Evolutionary conservation across 2,888 invertebrate genomes (phyloP).

Genomic region (Melinopterus prodromus): DNA sequence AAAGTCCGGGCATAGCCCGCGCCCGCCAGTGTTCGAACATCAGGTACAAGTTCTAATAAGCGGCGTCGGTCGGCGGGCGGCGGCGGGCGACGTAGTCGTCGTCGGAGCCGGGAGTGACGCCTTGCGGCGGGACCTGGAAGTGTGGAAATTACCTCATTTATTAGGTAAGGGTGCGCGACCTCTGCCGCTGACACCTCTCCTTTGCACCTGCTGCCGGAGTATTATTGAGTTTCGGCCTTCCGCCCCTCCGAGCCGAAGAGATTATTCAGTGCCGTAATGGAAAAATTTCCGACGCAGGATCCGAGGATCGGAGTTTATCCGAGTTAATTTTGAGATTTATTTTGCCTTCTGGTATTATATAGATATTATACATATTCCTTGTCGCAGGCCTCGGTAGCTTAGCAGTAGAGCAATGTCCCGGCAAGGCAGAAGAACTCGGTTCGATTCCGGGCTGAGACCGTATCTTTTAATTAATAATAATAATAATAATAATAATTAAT

Average conservation of each 20-base stretch:
- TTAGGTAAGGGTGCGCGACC: constrained; percentile 63
- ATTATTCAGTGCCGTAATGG: constrained; percentile 44
- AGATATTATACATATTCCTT: too few relatives aligned
- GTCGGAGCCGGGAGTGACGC: constrained; percentile 55
- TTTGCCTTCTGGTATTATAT: too few relatives aligned
- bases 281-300: constrained; percentile 26
- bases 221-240: constrained; percentile 59
- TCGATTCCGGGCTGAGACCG: too few relatives aligned
- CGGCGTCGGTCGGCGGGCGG: constrained; percentile 47
- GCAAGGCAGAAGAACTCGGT: too few relatives aligned
- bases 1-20: constrained; percentile 48
- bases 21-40: constrained; percentile 55
- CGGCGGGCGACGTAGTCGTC: constrained; percentile 40
- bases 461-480: too few relatives aligned
- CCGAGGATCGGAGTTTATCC: too few relatives aligned
- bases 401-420: too few relatives aligned
- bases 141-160: constrained; percentile 65
- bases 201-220: constrained; percentile 63
- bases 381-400: too few relatives aligned
- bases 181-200: constrained; percentile 64
- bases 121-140: constrained; percentile 61
- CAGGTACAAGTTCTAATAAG: constrained; percentile 61
- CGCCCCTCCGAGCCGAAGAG: constrained; percentile 40
- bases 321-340: too few relatives aligned
- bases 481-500: too few relatives aligned